Evolutionary conservation across 2,113 vertebrate species (phyloP), one percentile per base, ranked within the genome.

Genomic region (Glaucidium brasilianum): DNA sequence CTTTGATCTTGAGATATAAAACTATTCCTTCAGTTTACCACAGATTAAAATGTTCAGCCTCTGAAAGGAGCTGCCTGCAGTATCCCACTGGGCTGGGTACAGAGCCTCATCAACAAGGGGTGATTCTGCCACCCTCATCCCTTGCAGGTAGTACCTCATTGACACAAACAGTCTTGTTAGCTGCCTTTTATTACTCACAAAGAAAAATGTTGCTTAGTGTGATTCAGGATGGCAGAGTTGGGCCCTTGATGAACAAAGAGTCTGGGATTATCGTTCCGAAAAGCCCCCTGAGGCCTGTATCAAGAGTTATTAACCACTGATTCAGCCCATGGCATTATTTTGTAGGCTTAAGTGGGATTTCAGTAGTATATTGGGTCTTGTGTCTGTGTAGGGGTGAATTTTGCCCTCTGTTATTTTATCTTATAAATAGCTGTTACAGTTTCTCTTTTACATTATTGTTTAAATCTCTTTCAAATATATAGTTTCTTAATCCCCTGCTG

Each of bases 261-360:
- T 92, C 66, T 29, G 37, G 91, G 87, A 95, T 96, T 97, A 95
- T 82, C 77, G 10, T 94, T 96, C 81, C 86, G 55, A 97, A 97
- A 97, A 92, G 89, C 89, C 89, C 85, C 80, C 92, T 69, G 89
- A 91, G 94, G 80, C 82, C 71, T 81, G 23, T 92, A 94, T 89
- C 74, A 91, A 95, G 95, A 92, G 87, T 95, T 97, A 94, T 95
- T 97, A 97, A 82, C 86, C 84, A 93, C 81, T 63, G 84, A 87
- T 95, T 95, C 89, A 83, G 63, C 35, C 35, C 74, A 91, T 50
- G 92, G 77, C 89, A 83, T 95, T 97, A 95, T 95, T 97, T 94
- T 96, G 81, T 88, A 82, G 95, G 89, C 91, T 95, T 97, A 97
- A 94, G 69, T 87, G 53, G 95, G 83, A 96, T 96, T 96, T 94